phyloP scores from a whole-genome alignment of 2,888 invertebrate genomes.

The Pandemis heparana region DNA sequence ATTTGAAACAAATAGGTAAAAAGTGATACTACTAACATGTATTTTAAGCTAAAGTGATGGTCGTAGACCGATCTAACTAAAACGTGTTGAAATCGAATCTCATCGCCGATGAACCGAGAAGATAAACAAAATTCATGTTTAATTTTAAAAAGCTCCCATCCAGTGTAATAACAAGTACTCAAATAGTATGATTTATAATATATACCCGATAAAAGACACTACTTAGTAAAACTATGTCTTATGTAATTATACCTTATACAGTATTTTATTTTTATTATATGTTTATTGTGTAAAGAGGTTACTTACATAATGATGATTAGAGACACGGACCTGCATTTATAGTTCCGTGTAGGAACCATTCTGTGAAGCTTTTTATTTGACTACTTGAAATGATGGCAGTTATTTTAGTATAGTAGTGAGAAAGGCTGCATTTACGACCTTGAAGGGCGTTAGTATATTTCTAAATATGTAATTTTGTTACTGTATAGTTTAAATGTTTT shows the following conservation, averaged over 20 bases:
- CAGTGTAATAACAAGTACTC: background rate
- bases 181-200: background rate
- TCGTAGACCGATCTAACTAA: background rate
- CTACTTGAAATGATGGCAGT: constrained; percentile 12
- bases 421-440: constrained; percentile 28
- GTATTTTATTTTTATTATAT: background rate
- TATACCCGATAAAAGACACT: background rate
- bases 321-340: background rate
- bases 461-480: constrained; percentile 37
- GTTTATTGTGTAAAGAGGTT: background rate
- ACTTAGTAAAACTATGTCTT: background rate
- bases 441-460: constrained; percentile 13
- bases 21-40: constrained; percentile 12
- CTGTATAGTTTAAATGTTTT: constrained; percentile 45
- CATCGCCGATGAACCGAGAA: background rate
- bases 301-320: background rate
- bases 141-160: background rate
- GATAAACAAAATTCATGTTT: background rate
- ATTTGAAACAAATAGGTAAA: background rate
- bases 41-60: background rate
- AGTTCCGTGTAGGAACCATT: background rate
- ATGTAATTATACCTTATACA: background rate
- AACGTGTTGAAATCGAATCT: background rate
- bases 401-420: constrained; percentile 4
- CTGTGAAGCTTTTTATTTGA: background rate